Evolutionary conservation across 2,888 invertebrate genomes (phyloP).

Genomic region (Pristionchus arcanus): DNA sequence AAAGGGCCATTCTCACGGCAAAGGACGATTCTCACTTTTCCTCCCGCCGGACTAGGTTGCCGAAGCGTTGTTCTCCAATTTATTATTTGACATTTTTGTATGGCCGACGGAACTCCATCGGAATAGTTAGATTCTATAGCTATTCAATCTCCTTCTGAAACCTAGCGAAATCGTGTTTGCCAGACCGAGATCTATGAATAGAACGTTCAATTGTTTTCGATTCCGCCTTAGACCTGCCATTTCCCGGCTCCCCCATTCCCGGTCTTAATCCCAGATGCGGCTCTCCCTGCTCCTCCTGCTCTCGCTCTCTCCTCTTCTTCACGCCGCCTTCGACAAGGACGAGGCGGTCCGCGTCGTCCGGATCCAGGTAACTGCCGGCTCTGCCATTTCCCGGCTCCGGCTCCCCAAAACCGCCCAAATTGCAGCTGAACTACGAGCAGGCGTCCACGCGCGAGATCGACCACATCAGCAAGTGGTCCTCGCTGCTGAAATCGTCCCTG

Average conservation of each 20-base stretch:
- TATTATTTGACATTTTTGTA: too few species aligned
- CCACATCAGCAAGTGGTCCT: constrained; percentile 57
- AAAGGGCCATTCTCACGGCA: too few species aligned
- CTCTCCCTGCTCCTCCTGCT: background rate
- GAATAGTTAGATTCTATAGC: too few species aligned
- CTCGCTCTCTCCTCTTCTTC: background rate
- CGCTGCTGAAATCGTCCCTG: constrained; percentile 49
- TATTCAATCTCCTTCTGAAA: too few species aligned
- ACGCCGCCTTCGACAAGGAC: constrained; percentile 55
- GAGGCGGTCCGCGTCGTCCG: constrained; percentile 71
- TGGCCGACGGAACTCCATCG: too few species aligned
- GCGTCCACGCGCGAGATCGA: constrained; percentile 64
- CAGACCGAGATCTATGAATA: too few species aligned
- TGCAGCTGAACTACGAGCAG: constrained; percentile 63
- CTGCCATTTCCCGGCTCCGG: background rate
- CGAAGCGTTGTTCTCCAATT: too few species aligned
- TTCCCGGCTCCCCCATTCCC: background rate
- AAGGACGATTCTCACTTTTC: too few species aligned
- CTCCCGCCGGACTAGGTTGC: too few species aligned
- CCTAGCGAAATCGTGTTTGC: too few species aligned
- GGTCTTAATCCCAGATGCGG: background rate
- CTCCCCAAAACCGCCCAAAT: background rate
- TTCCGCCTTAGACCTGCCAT: too few species aligned
- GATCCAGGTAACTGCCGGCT: constrained; percentile 62
- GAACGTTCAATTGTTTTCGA: too few species aligned